Evolutionary conservation across 2,113 vertebrate species (phyloP), one percentile per base, ranked within the genome.

Genomic region (Colinus virginianus): DNA sequence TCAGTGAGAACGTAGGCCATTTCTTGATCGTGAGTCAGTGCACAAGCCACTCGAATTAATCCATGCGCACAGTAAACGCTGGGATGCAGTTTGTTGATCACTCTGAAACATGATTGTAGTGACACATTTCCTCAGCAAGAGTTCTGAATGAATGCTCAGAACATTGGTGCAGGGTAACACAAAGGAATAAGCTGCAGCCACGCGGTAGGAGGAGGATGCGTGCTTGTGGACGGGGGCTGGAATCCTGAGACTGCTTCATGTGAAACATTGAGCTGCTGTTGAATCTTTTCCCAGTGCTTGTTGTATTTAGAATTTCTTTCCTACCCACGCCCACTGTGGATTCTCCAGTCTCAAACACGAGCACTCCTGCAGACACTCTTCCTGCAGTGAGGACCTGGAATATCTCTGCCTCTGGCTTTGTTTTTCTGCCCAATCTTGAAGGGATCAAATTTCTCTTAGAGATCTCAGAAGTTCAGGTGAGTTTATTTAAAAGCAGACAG

Each of bases 11-110:
- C 18, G 88, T 67, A 79, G 38, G 56, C 68, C 25, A 8, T 94
- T 79, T 93, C 55, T 85, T 74, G 43, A 3, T 40, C 26, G 17
- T 72, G 75, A 89, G 59, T 94, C 82, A 78, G 88, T 46, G 71
- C 62, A 42, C 36, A 79, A 46, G 26, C 49, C 45, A 42, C 68
- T 76, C 3, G 0, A 28, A 61, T 13, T 75, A 72, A 87, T 77
- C 53, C 59, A n/a, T 11, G 21, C 7, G 30, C 38, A 38, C 43
- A 43, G 0, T 15, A 81, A 84, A 38, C 22, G 42, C 38, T 45
- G 43, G 42, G 26, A 38, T 82, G 21, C 82, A 62, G 22, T 45
- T 63, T 56, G 32, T 71, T 36, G 36, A 36, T 36, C 36, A 36
- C 36, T 36, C 36, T 36, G 36, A 36, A 36, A 36, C 36, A 36